Evolutionary conservation across 2,888 invertebrate genomes (phyloP).

Genomic region (Melanostoma scalare): DNA sequence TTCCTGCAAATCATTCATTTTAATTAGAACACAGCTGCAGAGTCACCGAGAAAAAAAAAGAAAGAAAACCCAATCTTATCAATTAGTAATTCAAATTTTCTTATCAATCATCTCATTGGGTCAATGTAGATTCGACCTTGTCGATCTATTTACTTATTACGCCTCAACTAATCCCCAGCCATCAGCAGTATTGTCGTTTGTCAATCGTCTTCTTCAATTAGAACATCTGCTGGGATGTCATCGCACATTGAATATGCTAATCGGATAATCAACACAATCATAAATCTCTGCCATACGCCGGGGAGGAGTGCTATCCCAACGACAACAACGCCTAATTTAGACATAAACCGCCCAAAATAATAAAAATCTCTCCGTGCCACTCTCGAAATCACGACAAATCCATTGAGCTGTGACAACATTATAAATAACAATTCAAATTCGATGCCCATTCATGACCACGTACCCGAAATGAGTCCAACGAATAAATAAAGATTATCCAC

Average conservation of each 20-base stretch:
- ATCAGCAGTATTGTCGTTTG: not conserved
- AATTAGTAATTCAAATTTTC: not conserved
- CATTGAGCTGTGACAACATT: conserved; percentile 31
- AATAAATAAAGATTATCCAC: conserved; percentile 50
- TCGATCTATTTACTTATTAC: conserved; percentile 1
- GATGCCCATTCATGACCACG: not conserved
- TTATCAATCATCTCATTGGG: conserved; percentile 21
- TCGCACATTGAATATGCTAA: conserved; percentile 22
- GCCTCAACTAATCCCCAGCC: not conserved
- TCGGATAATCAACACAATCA: conserved; percentile 28
- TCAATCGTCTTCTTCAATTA: not conserved
- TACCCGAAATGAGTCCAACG: not conserved
- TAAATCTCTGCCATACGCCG: conserved; percentile 30
- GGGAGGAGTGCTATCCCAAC: conserved; percentile 47
- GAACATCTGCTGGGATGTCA: conserved; percentile 40
- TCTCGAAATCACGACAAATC: conserved; percentile 25
- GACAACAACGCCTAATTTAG: conserved; percentile 49
- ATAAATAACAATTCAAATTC: conserved; percentile 22
- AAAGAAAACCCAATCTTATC: not conserved
- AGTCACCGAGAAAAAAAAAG: too few species aligned
- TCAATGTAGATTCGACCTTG: conserved; percentile 20
- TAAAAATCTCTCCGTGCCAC: not conserved
- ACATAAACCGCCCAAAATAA: conserved; percentile 29
- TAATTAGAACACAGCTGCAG: too few species aligned
- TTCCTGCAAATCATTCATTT: too few species aligned